Evolutionary conservation across 2,797 vertebrate species (phyloP).

Genomic region (Oceanodroma leucorhoa): DNA sequence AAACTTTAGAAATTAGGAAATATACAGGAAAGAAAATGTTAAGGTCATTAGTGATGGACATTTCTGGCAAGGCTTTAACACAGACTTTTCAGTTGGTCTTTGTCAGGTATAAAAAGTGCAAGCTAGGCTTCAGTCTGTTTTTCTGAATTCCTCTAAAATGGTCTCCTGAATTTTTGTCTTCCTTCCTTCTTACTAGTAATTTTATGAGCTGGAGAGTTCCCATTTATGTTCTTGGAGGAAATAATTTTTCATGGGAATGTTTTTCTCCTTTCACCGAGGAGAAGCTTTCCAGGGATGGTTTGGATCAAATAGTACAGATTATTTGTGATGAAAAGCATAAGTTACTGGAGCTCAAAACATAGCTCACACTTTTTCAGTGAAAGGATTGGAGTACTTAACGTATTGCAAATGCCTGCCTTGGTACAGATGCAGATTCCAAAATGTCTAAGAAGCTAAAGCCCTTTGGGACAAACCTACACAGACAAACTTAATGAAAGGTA

Average conservation of each 20-base stretch:
- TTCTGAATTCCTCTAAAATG: not conserved
- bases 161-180: not conserved
- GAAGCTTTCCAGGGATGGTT: conserved; percentile 14
- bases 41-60: not conserved
- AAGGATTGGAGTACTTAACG: not conserved
- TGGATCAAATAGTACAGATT: conserved; percentile 7
- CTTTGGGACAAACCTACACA: not conserved
- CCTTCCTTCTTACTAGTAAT: not conserved
- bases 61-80: not conserved
- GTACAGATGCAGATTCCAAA: not conserved
- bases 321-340: conserved; percentile 32
- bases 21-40: not conserved
- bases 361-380: not conserved
- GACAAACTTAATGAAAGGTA: not conserved
- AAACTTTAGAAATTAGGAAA: not conserved
- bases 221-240: conserved; percentile 34
- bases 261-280: not conserved
- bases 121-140: not conserved
- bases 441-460: not conserved
- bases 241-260: conserved; percentile 27
- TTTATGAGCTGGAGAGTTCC: conserved; percentile 17
- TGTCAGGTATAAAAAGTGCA: not conserved
- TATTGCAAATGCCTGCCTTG: not conserved
- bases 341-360: not conserved
- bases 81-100: not conserved